Conservation (phyloP, 1,140 invertebrate species). For the Thaumatotibia leucotreta region DNA sequence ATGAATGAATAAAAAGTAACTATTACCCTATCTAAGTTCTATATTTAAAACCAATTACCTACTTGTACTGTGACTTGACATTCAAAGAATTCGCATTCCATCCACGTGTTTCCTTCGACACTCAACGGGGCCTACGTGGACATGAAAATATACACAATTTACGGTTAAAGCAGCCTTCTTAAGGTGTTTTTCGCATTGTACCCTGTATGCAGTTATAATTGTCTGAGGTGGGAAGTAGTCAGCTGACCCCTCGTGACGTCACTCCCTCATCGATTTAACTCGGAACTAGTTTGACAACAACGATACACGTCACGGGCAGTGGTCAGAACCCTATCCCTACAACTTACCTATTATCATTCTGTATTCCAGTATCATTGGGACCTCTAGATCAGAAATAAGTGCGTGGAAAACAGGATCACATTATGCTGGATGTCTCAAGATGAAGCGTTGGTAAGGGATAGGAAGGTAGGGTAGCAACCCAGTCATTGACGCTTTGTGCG, state of each 20-base stretch:
- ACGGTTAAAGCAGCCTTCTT: background rate
- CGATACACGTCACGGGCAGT: background rate
- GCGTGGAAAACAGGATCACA: background rate
- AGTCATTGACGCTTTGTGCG: background rate
- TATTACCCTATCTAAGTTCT: background rate
- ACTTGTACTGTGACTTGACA: background rate
- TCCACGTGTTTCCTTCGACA: too few relatives aligned
- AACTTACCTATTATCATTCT: background rate
- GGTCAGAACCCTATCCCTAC: background rate
- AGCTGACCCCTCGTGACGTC: background rate
- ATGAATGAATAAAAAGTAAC: too few relatives aligned
- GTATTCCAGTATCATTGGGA: background rate
- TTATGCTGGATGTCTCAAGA: background rate
- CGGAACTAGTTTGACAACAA: background rate
- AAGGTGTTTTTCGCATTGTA: background rate
- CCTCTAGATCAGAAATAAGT: background rate
- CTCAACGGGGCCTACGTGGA: too few relatives aligned
- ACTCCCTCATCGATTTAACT: background rate
- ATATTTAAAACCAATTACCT: background rate
- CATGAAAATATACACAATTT: too few relatives aligned
- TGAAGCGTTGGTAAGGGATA: background rate
- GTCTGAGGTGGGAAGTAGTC: background rate
- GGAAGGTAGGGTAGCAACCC: background rate
- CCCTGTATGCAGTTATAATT: background rate
- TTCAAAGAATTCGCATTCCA: background rate